phyloP scores from a whole-genome alignment of 2,797 vertebrate species.

The Synaphobranchus kaupii region DNA sequence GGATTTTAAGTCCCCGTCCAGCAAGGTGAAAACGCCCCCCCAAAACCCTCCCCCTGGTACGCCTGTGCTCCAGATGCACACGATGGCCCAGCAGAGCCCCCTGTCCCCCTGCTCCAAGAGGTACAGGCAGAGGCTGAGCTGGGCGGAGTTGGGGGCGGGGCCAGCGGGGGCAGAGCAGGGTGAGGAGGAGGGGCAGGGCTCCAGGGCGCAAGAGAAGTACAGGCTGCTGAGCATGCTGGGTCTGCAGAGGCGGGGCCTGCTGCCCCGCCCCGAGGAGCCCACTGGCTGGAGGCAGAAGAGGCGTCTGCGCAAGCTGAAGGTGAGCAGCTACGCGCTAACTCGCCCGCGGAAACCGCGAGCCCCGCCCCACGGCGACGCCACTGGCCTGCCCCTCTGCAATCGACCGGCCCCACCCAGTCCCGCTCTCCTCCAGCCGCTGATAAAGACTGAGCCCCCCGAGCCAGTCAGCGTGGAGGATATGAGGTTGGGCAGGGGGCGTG shows the following conservation, averaged over 20 bases:
- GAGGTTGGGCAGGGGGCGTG: conserved; percentile 48
- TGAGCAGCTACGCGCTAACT: conserved; percentile 78
- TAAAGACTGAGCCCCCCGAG: conserved; percentile 59
- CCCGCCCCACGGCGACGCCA: conserved; percentile 46
- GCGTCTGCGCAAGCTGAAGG: conserved; percentile 77
- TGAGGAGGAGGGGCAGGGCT: conserved; percentile 66
- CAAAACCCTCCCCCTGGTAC: conserved; percentile 47
- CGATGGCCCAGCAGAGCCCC: conserved; percentile 36
- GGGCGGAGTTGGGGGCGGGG: neutral
- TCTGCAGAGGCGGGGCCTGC: conserved; percentile 75
- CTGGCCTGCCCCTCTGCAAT: conserved; percentile 54
- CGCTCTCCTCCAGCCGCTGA: conserved; percentile 60
- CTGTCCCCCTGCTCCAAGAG: conserved; percentile 48
- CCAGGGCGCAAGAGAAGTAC: conserved; percentile 77
- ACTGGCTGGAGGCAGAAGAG: conserved; percentile 82
- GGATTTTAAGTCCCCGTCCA: conserved; percentile 81
- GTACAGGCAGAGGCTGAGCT: conserved; percentile 43
- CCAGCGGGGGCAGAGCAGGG: conserved; percentile 51
- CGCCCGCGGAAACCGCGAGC: conserved; percentile 63
- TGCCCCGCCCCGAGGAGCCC: conserved; percentile 74
- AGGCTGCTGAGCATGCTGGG: conserved; percentile 78
- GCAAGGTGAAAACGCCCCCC: conserved; percentile 60
- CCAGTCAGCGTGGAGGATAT: conserved; percentile 38
- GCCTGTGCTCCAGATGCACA: conserved; percentile 49
- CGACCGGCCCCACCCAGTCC: conserved; percentile 67